Conservation (phyloP, 2,113 vertebrate genomes). For the Cnemophilus loriae region DNA sequence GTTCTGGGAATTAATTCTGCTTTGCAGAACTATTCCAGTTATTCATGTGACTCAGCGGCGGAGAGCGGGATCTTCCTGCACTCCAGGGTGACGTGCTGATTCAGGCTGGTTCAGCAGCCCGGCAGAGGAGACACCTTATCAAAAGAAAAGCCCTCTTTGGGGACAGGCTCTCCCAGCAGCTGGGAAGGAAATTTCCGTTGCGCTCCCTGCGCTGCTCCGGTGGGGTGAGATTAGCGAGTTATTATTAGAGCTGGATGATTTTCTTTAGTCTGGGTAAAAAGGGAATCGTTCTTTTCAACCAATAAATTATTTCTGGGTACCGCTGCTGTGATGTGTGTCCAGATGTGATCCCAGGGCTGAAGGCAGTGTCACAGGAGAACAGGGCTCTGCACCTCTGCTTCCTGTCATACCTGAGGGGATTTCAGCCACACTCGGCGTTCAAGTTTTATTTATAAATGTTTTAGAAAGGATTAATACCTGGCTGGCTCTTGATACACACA, state of each 20-base stretch:
- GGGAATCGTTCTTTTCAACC: background rate
- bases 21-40: conserved; percentile 78
- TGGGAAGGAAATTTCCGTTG: conserved; percentile 22
- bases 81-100: conserved; percentile 69
- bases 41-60: conserved; percentile 79
- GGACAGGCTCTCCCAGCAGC: conserved; percentile 5
- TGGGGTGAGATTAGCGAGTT: background rate
- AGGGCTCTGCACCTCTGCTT: background rate
- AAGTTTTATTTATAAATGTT: background rate
- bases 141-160: conserved; percentile 56
- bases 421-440: background rate
- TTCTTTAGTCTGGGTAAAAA: background rate
- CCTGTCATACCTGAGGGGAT: background rate
- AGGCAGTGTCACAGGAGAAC: background rate
- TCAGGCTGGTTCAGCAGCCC: conserved; percentile 64
- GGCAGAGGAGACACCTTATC: conserved; percentile 63
- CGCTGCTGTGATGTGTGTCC: background rate
- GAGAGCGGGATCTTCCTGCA: conserved; percentile 66
- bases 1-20: conserved; percentile 78
- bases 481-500: background rate
- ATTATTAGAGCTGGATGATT: background rate
- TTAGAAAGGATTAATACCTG: background rate
- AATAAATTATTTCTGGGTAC: background rate
- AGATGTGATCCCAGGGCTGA: background rate
- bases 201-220: background rate